Evolutionary conservation across 2,113 vertebrate genomes (phyloP), one percentile per base, ranked within the genome.

Genomic region (Oreochromis tanganicae): DNA sequence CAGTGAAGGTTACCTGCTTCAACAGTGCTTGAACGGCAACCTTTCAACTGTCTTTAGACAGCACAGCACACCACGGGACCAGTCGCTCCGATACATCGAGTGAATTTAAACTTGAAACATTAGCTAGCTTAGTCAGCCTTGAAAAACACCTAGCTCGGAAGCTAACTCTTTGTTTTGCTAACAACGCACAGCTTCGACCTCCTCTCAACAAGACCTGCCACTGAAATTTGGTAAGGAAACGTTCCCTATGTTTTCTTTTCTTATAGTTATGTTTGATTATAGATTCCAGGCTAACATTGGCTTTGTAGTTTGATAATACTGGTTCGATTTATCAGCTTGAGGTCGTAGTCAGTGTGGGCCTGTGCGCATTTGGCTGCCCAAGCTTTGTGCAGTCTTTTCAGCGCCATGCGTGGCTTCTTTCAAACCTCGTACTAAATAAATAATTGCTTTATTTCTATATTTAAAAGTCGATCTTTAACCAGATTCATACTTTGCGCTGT

Each of bases 21-120:
- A 97, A 97, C 97, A 98, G 97, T 98, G 97, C 93, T 98, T 98
- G 97, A 96, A 97, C 97, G 97, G 97, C 90, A 97, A 96, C 96
- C 95, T 90, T 90, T 91, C 75, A 17, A 50, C 95, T 96, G 96
- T 93, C 92, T 93, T 29, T 27, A 3, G 0, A 55, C 38, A n/a
- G 4, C 16, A 4, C 27, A 3, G n/a, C 52, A 57, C 27, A 3
- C 17, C 52, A 57, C 63, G 19, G 3, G 13, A 55, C 43, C 17
- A 68, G 19, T 81, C 7, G 2, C 21, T 63, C 78, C 2, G 9
- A 57, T 57, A 54, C 81, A 56, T 24, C 78, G 7, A 56, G 16
- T 5, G 16, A 7, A 5, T 19, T 75, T 6, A 4, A 27, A 46
- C 36, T 36, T 73, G 6, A 80, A 81, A 32, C 68, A 11, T 34